Conservation (phyloP, 2,113 vertebrate genomes). For the Pseudonaja textilis region DNA sequence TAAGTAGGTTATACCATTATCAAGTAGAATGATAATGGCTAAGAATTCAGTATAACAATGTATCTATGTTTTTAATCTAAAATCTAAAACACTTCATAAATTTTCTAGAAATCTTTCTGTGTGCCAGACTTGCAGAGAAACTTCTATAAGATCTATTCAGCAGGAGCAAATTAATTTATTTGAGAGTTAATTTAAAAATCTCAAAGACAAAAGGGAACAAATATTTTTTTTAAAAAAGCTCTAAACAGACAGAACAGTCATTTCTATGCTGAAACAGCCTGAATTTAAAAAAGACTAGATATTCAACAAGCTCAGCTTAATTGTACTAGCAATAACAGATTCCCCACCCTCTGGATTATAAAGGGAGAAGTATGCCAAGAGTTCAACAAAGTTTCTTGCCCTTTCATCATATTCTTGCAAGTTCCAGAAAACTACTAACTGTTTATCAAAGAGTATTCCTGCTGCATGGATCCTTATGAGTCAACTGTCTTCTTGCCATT, state of each 20-base stretch:
- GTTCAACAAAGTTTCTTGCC: slow-evolving; percentile 50
- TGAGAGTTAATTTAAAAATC: slow-evolving; percentile 48
- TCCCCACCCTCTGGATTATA: slow-evolving; percentile 28
- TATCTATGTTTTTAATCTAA: not conserved
- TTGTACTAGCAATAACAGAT: slow-evolving; percentile 47
- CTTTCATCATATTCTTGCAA: slow-evolving; percentile 45
- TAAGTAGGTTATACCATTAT: not conserved
- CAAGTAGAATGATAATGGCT: not conserved
- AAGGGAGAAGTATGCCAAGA: slow-evolving; percentile 37
- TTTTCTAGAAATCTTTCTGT: not conserved
- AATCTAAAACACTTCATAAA: not conserved
- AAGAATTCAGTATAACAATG: not conserved
- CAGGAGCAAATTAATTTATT: slow-evolving; percentile 37
- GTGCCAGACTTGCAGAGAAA: slow-evolving; percentile 9
- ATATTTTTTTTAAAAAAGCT: slow-evolving; percentile 31
- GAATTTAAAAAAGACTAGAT: slow-evolving; percentile 43
- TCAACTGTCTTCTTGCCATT: slow-evolving; percentile 44
- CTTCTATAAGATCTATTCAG: slow-evolving; percentile 15
- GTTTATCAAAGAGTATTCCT: not conserved
- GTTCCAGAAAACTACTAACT: slow-evolving; percentile 46
- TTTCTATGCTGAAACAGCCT: slow-evolving; percentile 41
- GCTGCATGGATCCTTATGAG: slow-evolving; percentile 19
- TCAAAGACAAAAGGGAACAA: slow-evolving; percentile 47
- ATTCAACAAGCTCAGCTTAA: slow-evolving; percentile 54
- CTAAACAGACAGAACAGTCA: slow-evolving; percentile 41